These are phyloP conservation scores for Menidia menidia DNA, from an alignment of 2,797 vertebrate species.

Conservation along the genomic window DNA sequence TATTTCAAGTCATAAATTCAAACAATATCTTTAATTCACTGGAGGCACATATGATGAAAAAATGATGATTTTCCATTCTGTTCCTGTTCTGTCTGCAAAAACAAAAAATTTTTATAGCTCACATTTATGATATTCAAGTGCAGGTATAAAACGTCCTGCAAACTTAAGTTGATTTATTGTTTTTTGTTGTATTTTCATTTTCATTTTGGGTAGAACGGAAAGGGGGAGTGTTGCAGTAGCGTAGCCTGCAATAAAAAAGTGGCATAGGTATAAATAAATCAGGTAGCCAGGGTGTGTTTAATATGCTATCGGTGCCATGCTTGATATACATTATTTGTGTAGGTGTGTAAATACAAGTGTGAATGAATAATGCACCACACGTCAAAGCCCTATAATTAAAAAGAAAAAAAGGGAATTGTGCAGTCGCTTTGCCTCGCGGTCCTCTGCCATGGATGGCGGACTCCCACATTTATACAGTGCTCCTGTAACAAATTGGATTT, in stretches of 20 bases:
- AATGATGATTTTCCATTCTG: too few relatives aligned
- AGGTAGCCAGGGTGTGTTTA: neutral
- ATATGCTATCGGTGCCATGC: neutral
- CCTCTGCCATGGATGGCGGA: conserved; percentile 58
- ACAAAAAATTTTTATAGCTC: too few relatives aligned
- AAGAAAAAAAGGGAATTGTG: conserved; percentile 22
- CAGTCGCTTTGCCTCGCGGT: conserved; percentile 36
- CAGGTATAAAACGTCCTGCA: too few relatives aligned
- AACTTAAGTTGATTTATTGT: neutral
- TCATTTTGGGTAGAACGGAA: neutral
- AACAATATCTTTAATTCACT: too few relatives aligned
- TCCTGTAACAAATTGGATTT: conserved; percentile 74
- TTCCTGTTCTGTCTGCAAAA: too few relatives aligned
- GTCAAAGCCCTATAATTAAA: conserved; percentile 20
- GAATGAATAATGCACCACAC: conserved; percentile 40
- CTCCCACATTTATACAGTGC: conserved; percentile 61
- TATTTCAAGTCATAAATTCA: too few relatives aligned
- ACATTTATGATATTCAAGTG: too few relatives aligned
- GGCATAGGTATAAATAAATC: neutral
- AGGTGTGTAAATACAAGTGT: conserved; percentile 3
- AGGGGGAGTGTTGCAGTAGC: neutral
- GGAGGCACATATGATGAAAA: too few relatives aligned
- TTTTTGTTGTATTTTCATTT: neutral
- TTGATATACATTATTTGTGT: conserved; percentile 11
- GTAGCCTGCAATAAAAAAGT: too few relatives aligned